A percentile compares a stretch with the other conserved stretches of the same genome.
These are phyloP conservation scores for Corythornis vintsioides DNA, from an alignment of 2,113 vertebrate genomes.

Conservation along the genomic window DNA sequence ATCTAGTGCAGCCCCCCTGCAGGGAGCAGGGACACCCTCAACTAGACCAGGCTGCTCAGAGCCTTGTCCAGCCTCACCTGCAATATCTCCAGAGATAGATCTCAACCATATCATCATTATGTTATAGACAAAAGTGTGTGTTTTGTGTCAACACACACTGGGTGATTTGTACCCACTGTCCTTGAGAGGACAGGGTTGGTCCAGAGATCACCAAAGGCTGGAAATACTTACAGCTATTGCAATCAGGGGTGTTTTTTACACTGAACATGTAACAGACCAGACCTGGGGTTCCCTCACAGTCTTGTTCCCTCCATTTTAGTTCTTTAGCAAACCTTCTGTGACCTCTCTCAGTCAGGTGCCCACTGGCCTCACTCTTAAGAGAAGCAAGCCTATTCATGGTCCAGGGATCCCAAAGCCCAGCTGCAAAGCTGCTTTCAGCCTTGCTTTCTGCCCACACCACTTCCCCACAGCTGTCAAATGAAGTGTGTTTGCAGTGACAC, in stretches of 20 bases:
- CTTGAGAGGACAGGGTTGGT: neutral
- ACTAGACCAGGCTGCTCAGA: too few species aligned
- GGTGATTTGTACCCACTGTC: accelerated
- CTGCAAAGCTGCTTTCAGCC: neutral
- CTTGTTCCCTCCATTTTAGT: neutral
- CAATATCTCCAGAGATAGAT: too few species aligned
- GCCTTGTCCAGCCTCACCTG: too few species aligned
- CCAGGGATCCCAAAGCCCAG: neutral
- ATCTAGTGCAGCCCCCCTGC: too few species aligned
- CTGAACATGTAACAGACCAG: neutral
- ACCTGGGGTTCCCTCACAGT: neutral
- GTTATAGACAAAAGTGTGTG: too few species aligned
- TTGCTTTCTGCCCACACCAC: accelerated
- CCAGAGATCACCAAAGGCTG: accelerated
- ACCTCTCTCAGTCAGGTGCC: accelerated
- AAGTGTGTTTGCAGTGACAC: accelerated
- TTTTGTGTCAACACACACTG: accelerated
- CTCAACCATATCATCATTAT: too few species aligned
- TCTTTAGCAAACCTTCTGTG: neutral
- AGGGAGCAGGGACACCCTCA: too few species aligned
- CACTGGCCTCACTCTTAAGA: accelerated
- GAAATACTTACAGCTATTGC: neutral
- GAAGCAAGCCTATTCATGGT: neutral
- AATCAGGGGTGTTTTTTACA: neutral
- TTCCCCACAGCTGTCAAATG: neutral